Percentiles rank a stretch among this genome's conserved stretches.
Evolutionary conservation across 2,888 invertebrate genomes (phyloP).

Genomic region (Drosophila nr. fundita): DNA sequence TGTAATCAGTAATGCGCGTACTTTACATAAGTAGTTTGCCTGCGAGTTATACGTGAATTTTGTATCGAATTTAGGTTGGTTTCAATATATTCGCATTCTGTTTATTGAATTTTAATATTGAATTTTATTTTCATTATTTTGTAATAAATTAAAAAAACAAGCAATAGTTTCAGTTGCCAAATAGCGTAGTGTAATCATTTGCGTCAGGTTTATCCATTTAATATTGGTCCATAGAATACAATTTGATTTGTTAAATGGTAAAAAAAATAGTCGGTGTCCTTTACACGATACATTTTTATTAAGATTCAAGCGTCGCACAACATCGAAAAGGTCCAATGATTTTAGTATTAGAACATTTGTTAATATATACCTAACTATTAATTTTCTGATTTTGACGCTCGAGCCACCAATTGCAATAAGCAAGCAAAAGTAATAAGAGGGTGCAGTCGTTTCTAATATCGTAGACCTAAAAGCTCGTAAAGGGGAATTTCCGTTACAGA

Average conservation of each 20-base stretch:
- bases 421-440: background rate
- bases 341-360: background rate
- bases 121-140: background rate
- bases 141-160: background rate
- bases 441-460: slow-evolving; percentile 56
- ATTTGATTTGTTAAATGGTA: background rate
- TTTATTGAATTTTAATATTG: background rate
- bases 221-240: background rate
- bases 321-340: background rate
- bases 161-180: background rate
- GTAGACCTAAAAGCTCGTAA: slow-evolving; percentile 81
- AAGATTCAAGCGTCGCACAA: background rate
- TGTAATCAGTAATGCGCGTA: background rate
- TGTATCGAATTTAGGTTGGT: background rate
- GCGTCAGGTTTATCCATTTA: background rate
- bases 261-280: background rate
- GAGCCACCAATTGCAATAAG: background rate
- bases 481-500: slow-evolving; percentile 75
- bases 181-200: background rate
- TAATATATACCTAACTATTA: slow-evolving; percentile 3
- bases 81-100: background rate
- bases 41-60: background rate
- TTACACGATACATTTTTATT: background rate
- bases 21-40: background rate
- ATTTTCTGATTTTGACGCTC: slow-evolving; percentile 14